These are phyloP conservation scores for Cataglyphis livida DNA, from an alignment of 2,888 invertebrate species.

Conservation along the genomic window DNA sequence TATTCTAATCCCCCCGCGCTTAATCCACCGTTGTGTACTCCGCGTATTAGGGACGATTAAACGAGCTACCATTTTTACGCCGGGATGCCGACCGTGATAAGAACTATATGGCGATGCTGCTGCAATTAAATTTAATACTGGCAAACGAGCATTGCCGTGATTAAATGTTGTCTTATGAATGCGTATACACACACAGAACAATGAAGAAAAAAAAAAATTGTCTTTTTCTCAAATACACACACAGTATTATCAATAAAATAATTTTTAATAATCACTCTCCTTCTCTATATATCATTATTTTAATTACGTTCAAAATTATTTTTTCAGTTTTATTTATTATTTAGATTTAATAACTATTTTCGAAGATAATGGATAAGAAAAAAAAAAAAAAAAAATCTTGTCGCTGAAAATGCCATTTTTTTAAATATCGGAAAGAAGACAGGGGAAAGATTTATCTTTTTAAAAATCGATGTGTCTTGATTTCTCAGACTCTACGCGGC, in stretches of 20 bases:
- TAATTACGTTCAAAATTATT: not conserved
- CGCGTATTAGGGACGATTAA: slow-evolving; percentile 57
- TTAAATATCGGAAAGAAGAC: not conserved
- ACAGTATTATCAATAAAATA: not conserved
- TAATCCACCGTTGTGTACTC: slow-evolving; percentile 58
- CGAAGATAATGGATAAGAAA: not conserved
- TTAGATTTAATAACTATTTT: not conserved
- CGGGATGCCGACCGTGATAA: not conserved
- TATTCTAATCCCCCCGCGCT: slow-evolving; percentile 64
- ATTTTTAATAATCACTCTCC: not conserved
- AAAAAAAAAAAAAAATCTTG: too few relatives aligned
- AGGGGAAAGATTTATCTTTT: not conserved
- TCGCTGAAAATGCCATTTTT: not conserved
- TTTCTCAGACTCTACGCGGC: not conserved
- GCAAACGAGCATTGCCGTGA: slow-evolving; percentile 5
- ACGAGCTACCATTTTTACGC: slow-evolving; percentile 49
- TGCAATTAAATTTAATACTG: slow-evolving; percentile 39
- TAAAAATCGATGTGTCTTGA: not conserved
- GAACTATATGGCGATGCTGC: not conserved
- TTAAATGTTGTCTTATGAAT: slow-evolving; percentile 20
- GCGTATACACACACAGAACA: not conserved
- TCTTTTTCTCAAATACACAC: not conserved
- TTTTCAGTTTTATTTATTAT: not conserved
- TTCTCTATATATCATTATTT: not conserved
- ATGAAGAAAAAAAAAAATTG: not conserved